Evolutionary conservation across 2,797 vertebrate genomes (phyloP), one percentile per base, ranked within the genome.

Genomic region (Gallinago solitaria): DNA sequence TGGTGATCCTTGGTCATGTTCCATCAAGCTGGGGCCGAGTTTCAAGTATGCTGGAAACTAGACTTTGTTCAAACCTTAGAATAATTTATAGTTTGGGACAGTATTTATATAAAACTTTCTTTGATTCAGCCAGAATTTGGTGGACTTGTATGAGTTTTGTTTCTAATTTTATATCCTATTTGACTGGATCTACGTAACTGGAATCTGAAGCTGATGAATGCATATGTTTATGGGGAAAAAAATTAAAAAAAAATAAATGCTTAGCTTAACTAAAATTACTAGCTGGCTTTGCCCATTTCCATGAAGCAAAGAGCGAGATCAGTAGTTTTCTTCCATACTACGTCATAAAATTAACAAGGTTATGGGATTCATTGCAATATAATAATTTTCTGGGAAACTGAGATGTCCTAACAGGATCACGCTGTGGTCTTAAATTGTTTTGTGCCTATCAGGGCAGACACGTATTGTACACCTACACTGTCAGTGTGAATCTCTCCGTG

Each of bases 1-100:
- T 71, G 71, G 71, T 92, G 73, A 54, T 89, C 93, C 56, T 83
- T 83, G 60, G 45, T 83, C 39, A 32, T 11, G 9, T 81, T 95
- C 45, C 91, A 88, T 35, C 53, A 77, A 88, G 33, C 30, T 2
- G 86, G 17, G 54, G 79, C 83, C 79, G 88, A 78, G 53, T 28
- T 90, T 83, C 88, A 95, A 94, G 79, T 71, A 83, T 37, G 74
- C 50, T 89, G 76, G 90, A 96, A 91, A 85, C 23, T 86, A 59
- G 87, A 78, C 24, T 81, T 68, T 1, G 37, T 86, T 90, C 61
- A 95, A 83, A 81, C 13, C 20, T 57, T 68, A 78, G 41, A 91
- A 70, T 39, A 39, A 39, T 39, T 39, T 39, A 39, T 39, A 39
- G 37, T 39, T 39, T 39, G 37, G 37, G 37, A 3, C 37, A 39